Base-by-base conservation (phyloP, 2,888 invertebrate genomes). In the Eristalis pertinax region DNA sequence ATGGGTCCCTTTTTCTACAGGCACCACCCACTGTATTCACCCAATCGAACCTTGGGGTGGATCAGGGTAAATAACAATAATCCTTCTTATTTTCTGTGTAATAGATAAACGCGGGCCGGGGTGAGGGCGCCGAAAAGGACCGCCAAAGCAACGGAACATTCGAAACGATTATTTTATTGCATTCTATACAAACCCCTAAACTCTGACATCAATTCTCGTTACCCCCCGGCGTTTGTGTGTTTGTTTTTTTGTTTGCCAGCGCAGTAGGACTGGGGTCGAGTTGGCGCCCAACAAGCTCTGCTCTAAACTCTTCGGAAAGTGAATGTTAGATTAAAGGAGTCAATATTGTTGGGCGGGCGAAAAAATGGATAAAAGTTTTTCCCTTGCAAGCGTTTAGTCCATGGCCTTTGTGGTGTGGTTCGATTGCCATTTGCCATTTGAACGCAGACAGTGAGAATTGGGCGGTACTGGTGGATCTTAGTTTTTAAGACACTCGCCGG, bases 111-210 rank as follows among this genome's bases (percentile, higher is more conserved):
- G 73, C 65, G 43, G 35, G 11, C n/a, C 50, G 63, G 50, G 50
- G 50, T 38, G 56, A 41, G 62, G 26, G 63, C 50, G 13, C 65
- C 32, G 32, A 5, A 43, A 74, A 60, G 62, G 62, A 73, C 41
- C 38, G 63, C 24, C 15, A 74, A 78, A 83, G 78, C 60, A 78
- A 69, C 82, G 58, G 72, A 82, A 77, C 69, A 69, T 73, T 74
- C 69, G 73, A 77, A 86, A 43, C 86, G 86, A 86, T 86, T 83
- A 83, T 86, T 86, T 86, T 86, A 86, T 86, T 86, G 78, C 86
- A 86, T 83, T 83, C 78, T 68, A 83, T 78, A 83, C 74, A 75
- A 83, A 75, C 78, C 83, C 74, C 78, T 86, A 86, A 86, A 86
- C 83, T 86, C 86, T 83, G 83, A 86, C 74, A 83, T 83, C 86